Evolutionary conservation across 2,888 invertebrate genomes (phyloP).

Genomic region (Orgyia antiqua): DNA sequence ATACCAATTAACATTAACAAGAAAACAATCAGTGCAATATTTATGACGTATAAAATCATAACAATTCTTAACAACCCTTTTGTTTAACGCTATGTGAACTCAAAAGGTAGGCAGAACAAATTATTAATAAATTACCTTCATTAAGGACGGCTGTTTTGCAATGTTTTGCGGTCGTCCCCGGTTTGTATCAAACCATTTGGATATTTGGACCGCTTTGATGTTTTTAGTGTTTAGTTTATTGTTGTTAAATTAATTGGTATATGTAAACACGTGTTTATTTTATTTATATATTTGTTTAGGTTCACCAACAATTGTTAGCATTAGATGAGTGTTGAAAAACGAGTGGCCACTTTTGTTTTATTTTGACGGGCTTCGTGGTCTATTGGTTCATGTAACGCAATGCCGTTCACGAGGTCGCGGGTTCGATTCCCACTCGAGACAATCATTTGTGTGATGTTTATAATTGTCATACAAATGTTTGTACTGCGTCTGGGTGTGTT

Average conservation of each 20-base stretch:
- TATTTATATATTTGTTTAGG: no score
- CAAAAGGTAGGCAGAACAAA: conserved; percentile 42
- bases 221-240: conserved; percentile 28
- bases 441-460: no score
- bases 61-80: conserved; percentile 17
- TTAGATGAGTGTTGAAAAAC: no score
- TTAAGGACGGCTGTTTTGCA: conserved; percentile 51
- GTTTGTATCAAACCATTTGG: conserved; percentile 48
- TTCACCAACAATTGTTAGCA: no score
- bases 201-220: conserved; percentile 47
- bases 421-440: no score
- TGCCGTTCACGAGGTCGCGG: no score
- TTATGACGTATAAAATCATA: conserved; percentile 7
- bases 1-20: neutral
- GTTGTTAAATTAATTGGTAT: conserved; percentile 22
- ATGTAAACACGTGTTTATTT: conserved; percentile 7
- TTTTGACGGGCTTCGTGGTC: no score
- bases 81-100: conserved; percentile 33
- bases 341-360: no score
- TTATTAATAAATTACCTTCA: conserved; percentile 64
- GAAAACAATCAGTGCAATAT: conserved; percentile 13
- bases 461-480: no score
- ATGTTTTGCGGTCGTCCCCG: conserved; percentile 52
- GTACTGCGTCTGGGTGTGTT: no score
- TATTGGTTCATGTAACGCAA: no score